Conservation (phyloP, 2,888 invertebrate species). For the Bombylius major region DNA sequence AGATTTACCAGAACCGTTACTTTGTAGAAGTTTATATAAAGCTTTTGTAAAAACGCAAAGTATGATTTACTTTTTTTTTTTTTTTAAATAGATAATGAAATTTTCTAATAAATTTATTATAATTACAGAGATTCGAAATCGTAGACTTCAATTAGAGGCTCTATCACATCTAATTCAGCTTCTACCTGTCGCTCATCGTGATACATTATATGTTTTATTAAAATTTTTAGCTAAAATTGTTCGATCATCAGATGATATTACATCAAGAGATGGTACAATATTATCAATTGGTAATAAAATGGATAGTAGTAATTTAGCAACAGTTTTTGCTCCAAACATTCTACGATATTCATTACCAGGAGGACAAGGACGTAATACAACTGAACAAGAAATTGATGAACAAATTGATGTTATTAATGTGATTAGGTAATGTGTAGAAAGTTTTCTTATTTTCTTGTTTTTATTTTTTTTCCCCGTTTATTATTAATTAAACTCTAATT, state of each 20-base stretch:
- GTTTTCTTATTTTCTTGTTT: not conserved
- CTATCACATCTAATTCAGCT: constrained; percentile 73
- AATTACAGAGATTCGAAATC: constrained; percentile 63
- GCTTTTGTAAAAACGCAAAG: constrained; percentile 87
- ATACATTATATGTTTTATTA: constrained; percentile 66
- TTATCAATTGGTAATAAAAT: constrained; percentile 67
- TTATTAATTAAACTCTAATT: no score
- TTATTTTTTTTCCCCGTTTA: not conserved
- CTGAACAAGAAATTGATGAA: constrained; percentile 45
- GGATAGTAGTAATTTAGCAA: constrained; percentile 86
- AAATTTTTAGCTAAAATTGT: constrained; percentile 58
- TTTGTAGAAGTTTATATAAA: constrained; percentile 77
- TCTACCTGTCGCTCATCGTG: constrained; percentile 75
- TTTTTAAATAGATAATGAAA: not conserved
- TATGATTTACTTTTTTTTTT: constrained; percentile 26
- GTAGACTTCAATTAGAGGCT: constrained; percentile 70
- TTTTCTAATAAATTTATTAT: not conserved
- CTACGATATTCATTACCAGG: constrained; percentile 50
- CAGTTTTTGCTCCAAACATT: constrained; percentile 88
- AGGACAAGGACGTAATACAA: constrained; percentile 12
- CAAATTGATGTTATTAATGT: constrained; percentile 84
- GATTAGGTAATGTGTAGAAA: constrained; percentile 41
- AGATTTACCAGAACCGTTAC: constrained; percentile 82
- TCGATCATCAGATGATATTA: constrained; percentile 25
- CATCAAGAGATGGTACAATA: constrained; percentile 20